Percentiles rank a stretch among this genome's conserved stretches.
Evolutionary conservation across 2,888 invertebrate species (phyloP).

Genomic region (Lasioglossum zephyrum): DNA sequence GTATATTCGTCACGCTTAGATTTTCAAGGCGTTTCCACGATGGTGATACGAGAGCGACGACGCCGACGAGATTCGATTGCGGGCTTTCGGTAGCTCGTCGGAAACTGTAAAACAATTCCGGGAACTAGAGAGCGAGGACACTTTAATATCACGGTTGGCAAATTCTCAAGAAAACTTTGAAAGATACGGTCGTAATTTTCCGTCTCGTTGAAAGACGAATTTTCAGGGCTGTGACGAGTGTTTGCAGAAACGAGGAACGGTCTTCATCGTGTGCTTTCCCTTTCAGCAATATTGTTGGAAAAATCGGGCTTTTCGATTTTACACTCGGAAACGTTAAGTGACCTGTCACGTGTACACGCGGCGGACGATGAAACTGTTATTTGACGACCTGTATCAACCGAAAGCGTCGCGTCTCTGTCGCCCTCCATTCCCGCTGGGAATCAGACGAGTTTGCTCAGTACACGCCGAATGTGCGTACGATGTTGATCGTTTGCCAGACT

Average conservation of each 20-base stretch:
- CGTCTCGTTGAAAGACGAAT: background rate
- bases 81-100: background rate
- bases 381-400: slow-evolving; percentile 71
- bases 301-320: slow-evolving; percentile 4
- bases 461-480: slow-evolving; percentile 69
- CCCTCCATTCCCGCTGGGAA: slow-evolving; percentile 56
- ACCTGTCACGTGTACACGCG: slow-evolving; percentile 57
- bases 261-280: background rate
- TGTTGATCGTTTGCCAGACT: slow-evolving; percentile 76
- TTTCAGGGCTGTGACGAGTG: background rate
- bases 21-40: slow-evolving; percentile 1
- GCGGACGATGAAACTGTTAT: slow-evolving; percentile 68
- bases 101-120: background rate
- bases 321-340: slow-evolving; percentile 57
- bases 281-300: background rate
- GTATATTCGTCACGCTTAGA: slow-evolving; percentile 51
- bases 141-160: background rate
- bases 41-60: background rate
- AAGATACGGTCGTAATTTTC: background rate
- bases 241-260: background rate
- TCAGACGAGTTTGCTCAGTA: slow-evolving; percentile 68
- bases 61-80: background rate
- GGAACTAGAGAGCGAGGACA: background rate
- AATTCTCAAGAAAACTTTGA: background rate
- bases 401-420: slow-evolving; percentile 60